Conservation (phyloP, 2,888 invertebrate species). For the Callosobruchus maculatus region DNA sequence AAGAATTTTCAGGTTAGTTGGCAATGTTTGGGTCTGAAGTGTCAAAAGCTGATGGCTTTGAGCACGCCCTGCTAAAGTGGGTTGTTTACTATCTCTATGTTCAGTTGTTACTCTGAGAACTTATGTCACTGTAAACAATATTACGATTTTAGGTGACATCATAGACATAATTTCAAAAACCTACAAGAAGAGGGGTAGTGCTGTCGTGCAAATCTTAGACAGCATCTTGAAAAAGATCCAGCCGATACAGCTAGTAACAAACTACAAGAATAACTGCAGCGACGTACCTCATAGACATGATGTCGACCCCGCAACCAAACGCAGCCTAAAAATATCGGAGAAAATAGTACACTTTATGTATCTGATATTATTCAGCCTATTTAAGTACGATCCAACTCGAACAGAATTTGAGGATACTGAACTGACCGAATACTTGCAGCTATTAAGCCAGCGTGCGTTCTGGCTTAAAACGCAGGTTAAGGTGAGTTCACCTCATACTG, state of each 20-base stretch:
- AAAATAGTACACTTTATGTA: conserved; percentile 21
- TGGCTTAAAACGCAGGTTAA: not conserved
- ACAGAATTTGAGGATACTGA: conserved; percentile 3
- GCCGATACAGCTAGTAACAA: conserved; percentile 14
- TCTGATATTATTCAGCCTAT: conserved; percentile 21
- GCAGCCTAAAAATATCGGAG: conserved; percentile 6
- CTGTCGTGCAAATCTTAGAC: conserved; percentile 18
- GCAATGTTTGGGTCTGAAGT: no score
- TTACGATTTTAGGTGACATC: conserved; percentile 19
- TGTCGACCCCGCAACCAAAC: conserved; percentile 14
- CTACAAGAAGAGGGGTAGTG: conserved; percentile 23
- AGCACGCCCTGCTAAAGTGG: no score
- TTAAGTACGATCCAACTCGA: conserved; percentile 1
- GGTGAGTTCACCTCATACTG: not conserved
- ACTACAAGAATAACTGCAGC: conserved; percentile 4
- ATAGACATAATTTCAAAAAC: conserved; percentile 23
- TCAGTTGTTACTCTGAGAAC: no score
- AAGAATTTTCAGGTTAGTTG: no score
- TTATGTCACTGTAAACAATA: no score
- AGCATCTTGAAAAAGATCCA: conserved; percentile 19
- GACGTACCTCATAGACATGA: conserved; percentile 23
- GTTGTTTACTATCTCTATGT: no score
- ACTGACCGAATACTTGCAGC: conserved; percentile 17
- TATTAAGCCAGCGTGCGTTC: conserved; percentile 9
- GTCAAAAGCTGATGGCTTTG: no score